A percentile compares a stretch with the other conserved stretches of the same genome.
These are phyloP conservation scores for Oscheius sp. DNA, from an alignment of 2,888 invertebrate genomes.

Conservation along the genomic window DNA sequence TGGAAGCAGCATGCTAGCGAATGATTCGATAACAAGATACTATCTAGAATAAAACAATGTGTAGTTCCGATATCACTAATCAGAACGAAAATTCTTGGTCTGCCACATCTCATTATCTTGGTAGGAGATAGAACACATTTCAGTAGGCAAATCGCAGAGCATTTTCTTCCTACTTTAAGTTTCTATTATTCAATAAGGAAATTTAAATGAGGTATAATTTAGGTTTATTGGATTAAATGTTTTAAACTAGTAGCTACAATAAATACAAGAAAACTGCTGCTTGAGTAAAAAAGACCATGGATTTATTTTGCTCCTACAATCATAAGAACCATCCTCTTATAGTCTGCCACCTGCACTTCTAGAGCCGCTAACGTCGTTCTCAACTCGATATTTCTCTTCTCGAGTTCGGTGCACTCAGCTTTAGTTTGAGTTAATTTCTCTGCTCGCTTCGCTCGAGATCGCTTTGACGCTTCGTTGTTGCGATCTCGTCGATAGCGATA, in stretches of 20 bases:
- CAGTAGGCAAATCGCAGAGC: too few species aligned
- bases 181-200: too few species aligned
- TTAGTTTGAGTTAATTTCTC: slow-evolving; percentile 37
- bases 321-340: slow-evolving; percentile 49
- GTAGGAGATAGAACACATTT: too few species aligned
- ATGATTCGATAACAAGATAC: slow-evolving; percentile 5
- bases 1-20: slow-evolving; percentile 21
- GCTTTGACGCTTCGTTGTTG: slow-evolving; percentile 46
- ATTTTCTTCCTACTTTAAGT: too few species aligned
- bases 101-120: too few species aligned
- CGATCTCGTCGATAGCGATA: slow-evolving; percentile 48
- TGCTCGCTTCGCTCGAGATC: slow-evolving; percentile 46
- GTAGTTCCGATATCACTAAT: too few species aligned
- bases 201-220: too few species aligned
- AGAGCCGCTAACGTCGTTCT: slow-evolving; percentile 40
- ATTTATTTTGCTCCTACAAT: slow-evolving; percentile 25
- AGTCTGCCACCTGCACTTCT: slow-evolving; percentile 48
- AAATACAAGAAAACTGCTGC: not conserved
- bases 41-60: not conserved
- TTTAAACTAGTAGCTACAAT: too few species aligned
- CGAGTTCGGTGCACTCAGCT: slow-evolving; percentile 34
- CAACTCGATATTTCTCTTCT: slow-evolving; percentile 41
- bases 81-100: too few species aligned
- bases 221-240: too few species aligned
- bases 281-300: not conserved